A percentile compares a stretch with the other conserved stretches of the same genome.
Evolutionary conservation across 2,888 invertebrate species (phyloP).

Genomic region (Trypoxylon attenuatum): DNA sequence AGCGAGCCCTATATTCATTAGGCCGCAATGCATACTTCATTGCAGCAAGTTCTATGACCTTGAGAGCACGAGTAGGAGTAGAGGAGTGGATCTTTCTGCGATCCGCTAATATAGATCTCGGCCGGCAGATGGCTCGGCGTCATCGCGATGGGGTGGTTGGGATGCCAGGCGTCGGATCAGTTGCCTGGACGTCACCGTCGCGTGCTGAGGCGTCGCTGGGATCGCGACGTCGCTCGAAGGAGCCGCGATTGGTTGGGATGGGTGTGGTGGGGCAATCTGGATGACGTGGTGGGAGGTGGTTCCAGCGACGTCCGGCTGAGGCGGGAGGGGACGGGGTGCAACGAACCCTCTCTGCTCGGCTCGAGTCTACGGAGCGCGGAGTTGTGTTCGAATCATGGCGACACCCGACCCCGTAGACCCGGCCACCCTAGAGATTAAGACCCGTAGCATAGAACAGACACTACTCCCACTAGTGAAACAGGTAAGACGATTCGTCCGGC

Average conservation of each 20-base stretch:
- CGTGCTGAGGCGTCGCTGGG: conserved; percentile 39
- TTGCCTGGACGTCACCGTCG: conserved; percentile 8
- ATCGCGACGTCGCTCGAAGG: not conserved
- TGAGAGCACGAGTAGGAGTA: too few species aligned
- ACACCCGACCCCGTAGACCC: conserved; percentile 78
- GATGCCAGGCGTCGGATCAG: conserved; percentile 5
- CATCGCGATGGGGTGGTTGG: not conserved
- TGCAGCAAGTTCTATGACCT: too few species aligned
- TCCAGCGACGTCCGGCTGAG: conserved; percentile 26
- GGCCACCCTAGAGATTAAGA: conserved; percentile 88
- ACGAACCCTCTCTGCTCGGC: conserved; percentile 70
- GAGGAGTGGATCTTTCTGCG: too few species aligned
- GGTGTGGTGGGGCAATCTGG: conserved; percentile 30
- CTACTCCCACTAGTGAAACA: conserved; percentile 95
- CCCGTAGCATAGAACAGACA: conserved; percentile 95
- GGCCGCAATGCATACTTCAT: too few species aligned
- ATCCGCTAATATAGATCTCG: too few species aligned
- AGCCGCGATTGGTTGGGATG: conserved; percentile 61
- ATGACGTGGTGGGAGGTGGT: conserved; percentile 39
- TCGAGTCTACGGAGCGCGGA: conserved; percentile 69
- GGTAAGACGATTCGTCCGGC: conserved; percentile 78
- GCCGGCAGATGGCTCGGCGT: not conserved
- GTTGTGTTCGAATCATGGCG: conserved; percentile 78
- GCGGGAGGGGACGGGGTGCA: conserved; percentile 61
- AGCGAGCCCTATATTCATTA: too few species aligned